Conservation (phyloP, 2,797 vertebrate genomes). For the Tinamus major region DNA sequence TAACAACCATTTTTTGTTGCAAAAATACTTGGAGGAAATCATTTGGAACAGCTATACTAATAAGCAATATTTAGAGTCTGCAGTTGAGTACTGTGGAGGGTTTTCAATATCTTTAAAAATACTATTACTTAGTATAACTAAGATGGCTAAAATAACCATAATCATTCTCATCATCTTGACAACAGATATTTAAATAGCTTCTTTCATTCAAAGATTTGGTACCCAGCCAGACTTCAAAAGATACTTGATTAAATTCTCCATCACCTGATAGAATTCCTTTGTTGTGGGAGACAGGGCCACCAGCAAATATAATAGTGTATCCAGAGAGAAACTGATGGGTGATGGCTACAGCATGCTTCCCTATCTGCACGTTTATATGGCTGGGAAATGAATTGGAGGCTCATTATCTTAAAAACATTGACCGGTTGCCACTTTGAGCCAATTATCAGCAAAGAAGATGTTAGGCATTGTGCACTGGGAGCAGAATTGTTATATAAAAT, state of each 20-base stretch:
- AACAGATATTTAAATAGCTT: background rate
- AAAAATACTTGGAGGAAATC: background rate
- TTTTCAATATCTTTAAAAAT: background rate
- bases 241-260: background rate
- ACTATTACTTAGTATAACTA: background rate
- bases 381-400: constrained; percentile 2
- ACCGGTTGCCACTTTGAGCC: constrained; percentile 4
- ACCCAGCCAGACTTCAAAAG: background rate
- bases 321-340: background rate
- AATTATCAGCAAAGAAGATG: constrained; percentile 12
- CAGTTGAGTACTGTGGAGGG: background rate
- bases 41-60: background rate
- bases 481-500: background rate
- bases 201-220: background rate
- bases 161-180: background rate
- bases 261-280: background rate
- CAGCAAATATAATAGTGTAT: background rate
- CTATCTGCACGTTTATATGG: background rate
- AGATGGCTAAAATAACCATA: background rate
- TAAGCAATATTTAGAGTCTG: background rate
- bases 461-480: background rate
- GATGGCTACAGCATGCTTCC: background rate
- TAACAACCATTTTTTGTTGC: background rate
- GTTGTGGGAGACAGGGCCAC: background rate
- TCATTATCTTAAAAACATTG: background rate